Percentiles rank a stretch among this genome's conserved stretches.
Conservation (phyloP, 1,140 invertebrate genomes). For the Ips typographus region DNA sequence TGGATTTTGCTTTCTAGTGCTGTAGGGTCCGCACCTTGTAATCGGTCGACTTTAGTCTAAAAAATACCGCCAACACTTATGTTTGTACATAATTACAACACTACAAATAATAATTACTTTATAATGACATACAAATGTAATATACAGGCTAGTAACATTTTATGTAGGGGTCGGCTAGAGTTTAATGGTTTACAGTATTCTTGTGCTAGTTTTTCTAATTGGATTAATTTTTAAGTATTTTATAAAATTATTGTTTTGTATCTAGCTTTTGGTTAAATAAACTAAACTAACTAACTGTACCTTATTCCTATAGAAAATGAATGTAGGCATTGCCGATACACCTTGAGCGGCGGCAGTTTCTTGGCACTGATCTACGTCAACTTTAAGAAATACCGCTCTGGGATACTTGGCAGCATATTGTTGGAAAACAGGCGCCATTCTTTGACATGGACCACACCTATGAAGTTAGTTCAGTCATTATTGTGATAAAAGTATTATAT, state of each 20-base stretch:
- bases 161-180: too few relatives aligned
- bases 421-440: conserved; percentile 89
- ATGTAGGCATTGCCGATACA: conserved; percentile 96
- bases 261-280: not conserved
- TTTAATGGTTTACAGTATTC: too few relatives aligned
- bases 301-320: conserved; percentile 91
- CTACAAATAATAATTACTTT: not conserved
- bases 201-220: too few relatives aligned
- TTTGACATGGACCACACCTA: conserved; percentile 94
- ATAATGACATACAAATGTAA: too few relatives aligned
- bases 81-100: conserved; percentile 17
- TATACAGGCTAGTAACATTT: too few relatives aligned
- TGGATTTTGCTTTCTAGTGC: conserved; percentile 86
- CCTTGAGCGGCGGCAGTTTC: conserved; percentile 83
- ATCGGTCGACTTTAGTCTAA: conserved; percentile 72
- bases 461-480: conserved; percentile 9
- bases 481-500: not conserved
- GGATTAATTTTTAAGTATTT: too few relatives aligned
- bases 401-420: conserved; percentile 83
- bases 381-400: conserved; percentile 90
- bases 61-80: too few relatives aligned
- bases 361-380: conserved; percentile 88
- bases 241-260: too few relatives aligned
- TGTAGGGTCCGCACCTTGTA: conserved; percentile 82
- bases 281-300: conserved; percentile 34